Evolutionary conservation across 2,888 invertebrate genomes (phyloP).

Genomic region (Hyalella azteca): DNA sequence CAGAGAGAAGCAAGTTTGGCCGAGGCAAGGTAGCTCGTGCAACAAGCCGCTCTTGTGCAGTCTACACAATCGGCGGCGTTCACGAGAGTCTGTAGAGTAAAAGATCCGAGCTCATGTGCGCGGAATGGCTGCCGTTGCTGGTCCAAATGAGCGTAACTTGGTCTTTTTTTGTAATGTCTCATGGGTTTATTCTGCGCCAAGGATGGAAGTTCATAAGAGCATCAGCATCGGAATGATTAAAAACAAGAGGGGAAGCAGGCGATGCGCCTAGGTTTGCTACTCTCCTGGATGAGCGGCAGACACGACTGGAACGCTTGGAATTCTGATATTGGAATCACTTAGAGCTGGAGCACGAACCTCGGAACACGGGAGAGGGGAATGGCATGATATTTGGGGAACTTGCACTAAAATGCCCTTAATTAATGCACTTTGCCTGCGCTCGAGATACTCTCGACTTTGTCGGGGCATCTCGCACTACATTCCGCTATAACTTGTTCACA

Average conservation of each 20-base stretch:
- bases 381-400: conserved; percentile 15
- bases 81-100: no score
- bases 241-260: not conserved
- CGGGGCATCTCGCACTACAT: no score
- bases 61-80: not conserved
- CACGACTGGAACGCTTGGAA: conserved; percentile 8
- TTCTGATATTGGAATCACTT: conserved; percentile 32
- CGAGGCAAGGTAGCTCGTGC: not conserved
- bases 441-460: no score
- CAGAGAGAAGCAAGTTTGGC: conserved; percentile 24
- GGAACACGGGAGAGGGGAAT: conserved; percentile 25
- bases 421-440: no score
- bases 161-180: no score
- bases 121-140: no score
- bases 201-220: conserved; percentile 15
- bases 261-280: not conserved
- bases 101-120: no score
- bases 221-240: not conserved
- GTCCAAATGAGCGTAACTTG: no score
- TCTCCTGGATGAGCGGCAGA: conserved; percentile 19
- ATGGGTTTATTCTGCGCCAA: not conserved
- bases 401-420: conserved; percentile 20
- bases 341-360: conserved; percentile 12
- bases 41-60: not conserved
- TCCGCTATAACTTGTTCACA: no score